These are phyloP conservation scores for Mystacides longicornis DNA, from an alignment of 2,888 invertebrate species.

Conservation along the genomic window DNA sequence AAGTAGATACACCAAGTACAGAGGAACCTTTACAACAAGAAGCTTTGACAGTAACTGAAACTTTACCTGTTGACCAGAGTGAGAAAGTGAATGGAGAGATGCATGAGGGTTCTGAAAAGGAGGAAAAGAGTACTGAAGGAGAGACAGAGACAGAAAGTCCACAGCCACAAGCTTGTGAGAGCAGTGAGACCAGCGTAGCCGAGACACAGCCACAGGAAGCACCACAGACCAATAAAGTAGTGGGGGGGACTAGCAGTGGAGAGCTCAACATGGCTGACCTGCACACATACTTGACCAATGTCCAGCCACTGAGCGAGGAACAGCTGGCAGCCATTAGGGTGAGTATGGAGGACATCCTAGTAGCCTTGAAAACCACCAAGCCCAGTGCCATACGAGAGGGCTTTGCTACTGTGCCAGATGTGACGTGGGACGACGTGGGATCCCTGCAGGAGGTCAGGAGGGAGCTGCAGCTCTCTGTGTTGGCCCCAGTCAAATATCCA, in stretches of 20 bases:
- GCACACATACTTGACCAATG: constrained; percentile 46
- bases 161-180: not conserved
- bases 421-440: constrained; percentile 95
- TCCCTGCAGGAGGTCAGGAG: constrained; percentile 81
- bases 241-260: constrained; percentile 6
- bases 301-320: constrained; percentile 53
- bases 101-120: constrained; percentile 7
- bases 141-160: not conserved
- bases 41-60: not conserved
- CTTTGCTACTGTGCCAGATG: constrained; percentile 94
- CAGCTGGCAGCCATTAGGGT: constrained; percentile 60
- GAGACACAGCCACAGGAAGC: not conserved
- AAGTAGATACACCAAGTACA: not conserved
- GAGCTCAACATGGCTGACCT: constrained; percentile 14
- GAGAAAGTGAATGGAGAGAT: constrained; percentile 15
- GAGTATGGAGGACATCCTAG: constrained; percentile 66
- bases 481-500: constrained; percentile 86
- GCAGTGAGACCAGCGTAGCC: not conserved
- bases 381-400: constrained; percentile 95
- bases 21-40: not conserved
- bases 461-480: constrained; percentile 82
- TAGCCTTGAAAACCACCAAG: constrained; percentile 74
- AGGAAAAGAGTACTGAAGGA: not conserved
- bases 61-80: not conserved
- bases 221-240: constrained; percentile 3